phyloP scores from a whole-genome alignment of 2,888 invertebrate species.

The Lochmaea crataegi region DNA sequence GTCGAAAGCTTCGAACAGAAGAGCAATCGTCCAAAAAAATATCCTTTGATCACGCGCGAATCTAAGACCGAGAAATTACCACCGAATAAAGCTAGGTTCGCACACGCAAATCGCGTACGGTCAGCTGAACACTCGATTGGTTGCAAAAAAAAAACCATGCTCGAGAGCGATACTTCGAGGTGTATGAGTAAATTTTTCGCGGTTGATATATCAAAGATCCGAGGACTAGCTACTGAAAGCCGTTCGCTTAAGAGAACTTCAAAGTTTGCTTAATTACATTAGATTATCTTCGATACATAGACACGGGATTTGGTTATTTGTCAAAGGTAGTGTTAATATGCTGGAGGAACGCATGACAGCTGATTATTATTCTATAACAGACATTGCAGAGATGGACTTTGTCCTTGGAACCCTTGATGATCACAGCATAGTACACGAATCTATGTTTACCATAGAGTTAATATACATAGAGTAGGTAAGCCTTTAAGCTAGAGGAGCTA shows the following conservation, averaged over 20 bases:
- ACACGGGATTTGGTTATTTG: constrained; percentile 18
- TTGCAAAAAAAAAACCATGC: constrained; percentile 4
- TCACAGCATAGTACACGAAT: no score
- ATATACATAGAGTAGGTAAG: no score
- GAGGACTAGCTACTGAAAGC: constrained; percentile 32
- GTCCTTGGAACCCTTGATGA: background rate
- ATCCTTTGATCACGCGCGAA: constrained; percentile 30
- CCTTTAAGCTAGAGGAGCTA: no score
- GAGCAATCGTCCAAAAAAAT: constrained; percentile 2
- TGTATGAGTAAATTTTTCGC: constrained; percentile 24
- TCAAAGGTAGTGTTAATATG: constrained; percentile 35
- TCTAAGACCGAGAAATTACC: constrained; percentile 23
- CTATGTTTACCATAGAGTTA: no score
- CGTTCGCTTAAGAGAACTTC: constrained; percentile 39
- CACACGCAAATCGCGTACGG: constrained; percentile 28
- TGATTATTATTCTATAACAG: constrained; percentile 16
- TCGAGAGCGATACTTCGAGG: constrained; percentile 17
- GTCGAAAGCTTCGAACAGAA: constrained; percentile 14
- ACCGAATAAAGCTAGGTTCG: constrained; percentile 13
- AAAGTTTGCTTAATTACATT: constrained; percentile 42
- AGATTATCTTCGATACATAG: constrained; percentile 28
- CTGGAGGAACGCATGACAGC: constrained; percentile 26
- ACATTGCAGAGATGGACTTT: background rate
- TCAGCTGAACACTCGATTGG: constrained; percentile 17
- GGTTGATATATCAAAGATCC: constrained; percentile 37